Percentiles rank a stretch among this genome's conserved stretches.
phyloP scores from a whole-genome alignment of 64 coral and sea anemone species.

The Acropora tenuis region DNA sequence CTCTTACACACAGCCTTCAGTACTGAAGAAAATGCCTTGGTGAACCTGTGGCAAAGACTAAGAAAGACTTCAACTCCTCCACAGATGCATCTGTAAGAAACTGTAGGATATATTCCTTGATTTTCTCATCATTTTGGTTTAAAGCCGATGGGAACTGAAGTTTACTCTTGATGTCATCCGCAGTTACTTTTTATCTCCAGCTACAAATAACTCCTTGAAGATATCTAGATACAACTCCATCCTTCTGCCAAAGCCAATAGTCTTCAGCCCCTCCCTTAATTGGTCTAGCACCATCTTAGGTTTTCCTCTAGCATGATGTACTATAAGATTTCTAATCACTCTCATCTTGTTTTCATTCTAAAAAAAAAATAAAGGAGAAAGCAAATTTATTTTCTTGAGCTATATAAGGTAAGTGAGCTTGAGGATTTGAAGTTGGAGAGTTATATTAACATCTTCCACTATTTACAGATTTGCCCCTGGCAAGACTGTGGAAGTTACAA shows the following conservation, averaged over 20 bases:
- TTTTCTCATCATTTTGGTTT: slow-evolving; percentile 20
- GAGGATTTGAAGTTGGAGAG: background rate
- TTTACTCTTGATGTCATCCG: slow-evolving; percentile 13
- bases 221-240: slow-evolving; percentile 41
- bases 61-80: slow-evolving; percentile 44
- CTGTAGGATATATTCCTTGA: slow-evolving; percentile 36
- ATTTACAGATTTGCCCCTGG: background rate
- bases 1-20: slow-evolving; percentile 40
- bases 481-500: background rate
- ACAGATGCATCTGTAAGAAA: slow-evolving; percentile 7
- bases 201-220: slow-evolving; percentile 60
- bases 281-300: slow-evolving; percentile 9
- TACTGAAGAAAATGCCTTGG: slow-evolving; percentile 29
- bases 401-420: background rate
- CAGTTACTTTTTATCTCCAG: slow-evolving; percentile 24
- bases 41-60: slow-evolving; percentile 52
- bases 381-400: background rate
- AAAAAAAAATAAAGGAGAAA: background rate
- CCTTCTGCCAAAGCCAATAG: slow-evolving; percentile 44
- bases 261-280: slow-evolving; percentile 44
- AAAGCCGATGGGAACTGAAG: slow-evolving; percentile 34
- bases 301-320: background rate
- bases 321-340: slow-evolving; percentile 22
- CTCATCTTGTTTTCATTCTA: slow-evolving; percentile 51
- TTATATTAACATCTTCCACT: background rate